Evolutionary conservation across 2,888 invertebrate species (phyloP).

Genomic region (Lobophora halterata): DNA sequence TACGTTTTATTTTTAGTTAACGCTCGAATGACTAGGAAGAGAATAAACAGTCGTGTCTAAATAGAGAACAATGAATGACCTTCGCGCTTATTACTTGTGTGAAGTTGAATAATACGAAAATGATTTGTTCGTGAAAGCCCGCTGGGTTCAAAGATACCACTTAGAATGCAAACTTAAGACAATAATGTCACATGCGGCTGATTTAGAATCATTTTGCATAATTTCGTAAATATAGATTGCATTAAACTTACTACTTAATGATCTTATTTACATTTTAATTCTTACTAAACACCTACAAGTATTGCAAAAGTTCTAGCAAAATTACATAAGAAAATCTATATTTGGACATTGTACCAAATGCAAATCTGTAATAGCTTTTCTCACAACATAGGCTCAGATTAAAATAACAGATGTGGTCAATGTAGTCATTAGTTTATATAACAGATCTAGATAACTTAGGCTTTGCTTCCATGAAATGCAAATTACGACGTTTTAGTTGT

Average conservation of each 20-base stretch:
- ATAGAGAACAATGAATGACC: constrained; percentile 52
- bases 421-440: constrained; percentile 19
- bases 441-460: constrained; percentile 17
- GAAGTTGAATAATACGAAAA: constrained; percentile 39
- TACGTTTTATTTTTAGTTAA: constrained; percentile 45
- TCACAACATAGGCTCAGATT: constrained; percentile 2
- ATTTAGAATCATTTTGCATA: neutral
- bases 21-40: constrained; percentile 41
- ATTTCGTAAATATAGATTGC: too few species aligned
- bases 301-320: constrained; percentile 14
- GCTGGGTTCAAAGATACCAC: constrained; percentile 5
- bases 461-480: constrained; percentile 16
- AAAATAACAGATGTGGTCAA: constrained; percentile 15
- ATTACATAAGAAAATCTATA: constrained; percentile 8
- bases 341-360: constrained; percentile 7
- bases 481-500: constrained; percentile 23
- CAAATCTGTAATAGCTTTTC: constrained; percentile 5
- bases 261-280: too few species aligned
- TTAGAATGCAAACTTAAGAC: constrained; percentile 15
- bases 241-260: too few species aligned
- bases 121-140: constrained; percentile 29
- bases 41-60: constrained; percentile 39
- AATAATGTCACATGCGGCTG: neutral
- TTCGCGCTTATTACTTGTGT: constrained; percentile 42
- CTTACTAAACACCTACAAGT: neutral